phyloP scores from a whole-genome alignment of 2,888 invertebrate genomes.

The Microctonus hyperodae region DNA sequence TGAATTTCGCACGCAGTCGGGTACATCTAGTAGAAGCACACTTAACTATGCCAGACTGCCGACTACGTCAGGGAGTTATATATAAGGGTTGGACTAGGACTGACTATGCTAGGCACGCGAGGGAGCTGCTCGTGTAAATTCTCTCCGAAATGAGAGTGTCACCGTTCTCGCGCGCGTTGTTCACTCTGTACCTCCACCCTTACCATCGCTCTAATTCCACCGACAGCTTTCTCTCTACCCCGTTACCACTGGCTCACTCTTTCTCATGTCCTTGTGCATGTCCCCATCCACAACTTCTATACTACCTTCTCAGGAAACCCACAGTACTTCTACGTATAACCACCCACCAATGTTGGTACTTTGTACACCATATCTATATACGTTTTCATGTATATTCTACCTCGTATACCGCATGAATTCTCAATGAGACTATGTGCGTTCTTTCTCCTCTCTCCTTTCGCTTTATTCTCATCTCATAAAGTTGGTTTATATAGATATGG shows the following conservation, averaged over 20 bases:
- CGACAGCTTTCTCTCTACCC: slow-evolving; percentile 10
- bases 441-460: slow-evolving; percentile 18
- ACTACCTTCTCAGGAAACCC: slow-evolving; percentile 23
- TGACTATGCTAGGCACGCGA: slow-evolving; percentile 63
- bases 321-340: slow-evolving; percentile 29
- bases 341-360: slow-evolving; percentile 39
- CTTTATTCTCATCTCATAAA: slow-evolving; percentile 23
- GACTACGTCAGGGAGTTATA: slow-evolving; percentile 47
- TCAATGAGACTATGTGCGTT: slow-evolving; percentile 47
- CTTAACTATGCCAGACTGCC: slow-evolving; percentile 57
- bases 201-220: slow-evolving; percentile 28
- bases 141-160: slow-evolving; percentile 62
- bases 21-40: slow-evolving; percentile 51
- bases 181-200: slow-evolving; percentile 25
- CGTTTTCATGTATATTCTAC: neutral
- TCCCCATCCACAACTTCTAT: slow-evolving; percentile 23
- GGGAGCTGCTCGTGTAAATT: slow-evolving; percentile 61
- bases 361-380: slow-evolving; percentile 12
- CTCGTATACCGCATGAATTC: slow-evolving; percentile 46
- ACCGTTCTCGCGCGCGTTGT: slow-evolving; percentile 47
- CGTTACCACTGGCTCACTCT: slow-evolving; percentile 35
- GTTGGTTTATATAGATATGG: neutral
- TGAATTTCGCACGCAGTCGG: slow-evolving; percentile 53
- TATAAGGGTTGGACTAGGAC: slow-evolving; percentile 53
- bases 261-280: slow-evolving; percentile 42